Evolutionary conservation across 2,113 vertebrate genomes (phyloP), one percentile per base, ranked within the genome.

Genomic region (Lepisosteus oculatus): DNA sequence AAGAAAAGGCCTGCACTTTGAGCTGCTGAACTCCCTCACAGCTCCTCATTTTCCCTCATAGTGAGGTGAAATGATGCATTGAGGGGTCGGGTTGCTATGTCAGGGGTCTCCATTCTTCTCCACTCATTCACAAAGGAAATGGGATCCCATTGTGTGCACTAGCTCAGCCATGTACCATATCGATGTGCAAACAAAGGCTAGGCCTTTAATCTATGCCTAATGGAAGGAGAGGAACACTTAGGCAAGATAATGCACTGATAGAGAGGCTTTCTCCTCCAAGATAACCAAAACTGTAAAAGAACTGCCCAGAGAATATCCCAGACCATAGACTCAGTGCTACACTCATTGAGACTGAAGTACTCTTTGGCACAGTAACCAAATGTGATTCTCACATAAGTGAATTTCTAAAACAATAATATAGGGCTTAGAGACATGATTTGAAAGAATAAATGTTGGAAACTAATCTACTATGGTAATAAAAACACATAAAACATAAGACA

Each of bases 71-170:
- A 80, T 84, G 81, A 88, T 79, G 79, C 76, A 82, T 88, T 79
- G 71, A 87, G 81, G 90, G 85, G 87, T 92, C 89, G 90, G 54
- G 80, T 86, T 88, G 90, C 83, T 75, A 81, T 83, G 82, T 84
- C 86, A 88, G 89, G 82, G 89, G 89, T 90, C 90, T 90, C 86
- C 85, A 80, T 90, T 91, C 84, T 87, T 88, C 85, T 85, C 76
- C 81, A 75, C 73, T 65, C 68, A 80, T 76, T 72, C 81, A 92
- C 86, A 87, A 91, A 88, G 78, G 83, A 79, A 84, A 84, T 84
- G 77, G 83, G 80, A 83, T 75, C 69, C 78, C 83, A 87, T 90
- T 90, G 85, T 89, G 72, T 64, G 78, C 85, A 85, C 69, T 85
- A 82, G 83, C 76, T 92, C 88, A 88, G 81, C 85, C 90, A 78